Conservation (phyloP, 2,888 invertebrate species). For the Drosophila tripunctata region DNA sequence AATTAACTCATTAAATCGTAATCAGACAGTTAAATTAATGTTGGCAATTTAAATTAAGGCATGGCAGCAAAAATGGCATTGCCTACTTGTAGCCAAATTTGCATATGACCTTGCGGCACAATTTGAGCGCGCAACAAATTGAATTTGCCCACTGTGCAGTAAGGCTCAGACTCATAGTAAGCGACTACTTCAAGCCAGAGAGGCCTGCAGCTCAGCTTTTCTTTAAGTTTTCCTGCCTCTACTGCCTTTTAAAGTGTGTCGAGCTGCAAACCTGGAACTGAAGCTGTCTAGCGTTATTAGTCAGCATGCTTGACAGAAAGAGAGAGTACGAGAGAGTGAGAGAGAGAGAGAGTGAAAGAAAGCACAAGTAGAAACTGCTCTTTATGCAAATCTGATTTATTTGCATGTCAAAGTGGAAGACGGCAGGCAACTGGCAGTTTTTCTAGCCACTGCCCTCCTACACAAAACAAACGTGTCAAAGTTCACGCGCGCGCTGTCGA, state of each 20-base stretch:
- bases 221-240: constrained; percentile 14
- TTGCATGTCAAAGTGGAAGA: constrained; percentile 74
- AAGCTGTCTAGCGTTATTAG: constrained; percentile 57
- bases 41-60: neutral
- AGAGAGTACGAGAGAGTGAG: no score
- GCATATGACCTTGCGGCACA: constrained; percentile 32
- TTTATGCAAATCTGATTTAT: constrained; percentile 81
- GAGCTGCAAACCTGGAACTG: constrained; percentile 12
- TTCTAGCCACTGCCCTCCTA: constrained; percentile 12
- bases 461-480: constrained; percentile 46
- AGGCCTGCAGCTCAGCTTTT: neutral
- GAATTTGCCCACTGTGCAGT: constrained; percentile 62
- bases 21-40: constrained; percentile 11
- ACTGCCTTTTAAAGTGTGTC: neutral
- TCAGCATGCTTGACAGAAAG: neutral
- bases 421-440: constrained; percentile 21
- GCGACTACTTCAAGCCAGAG: constrained; percentile 46
- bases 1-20: constrained; percentile 10
- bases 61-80: constrained; percentile 6
- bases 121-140: constrained; percentile 50
- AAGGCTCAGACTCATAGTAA: neutral
- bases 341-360: no score
- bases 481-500: constrained; percentile 40
- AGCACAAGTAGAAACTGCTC: constrained; percentile 33
- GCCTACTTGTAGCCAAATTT: constrained; percentile 23